Conservation (phyloP, 2,113 vertebrate species). For the Albula goreensis region DNA sequence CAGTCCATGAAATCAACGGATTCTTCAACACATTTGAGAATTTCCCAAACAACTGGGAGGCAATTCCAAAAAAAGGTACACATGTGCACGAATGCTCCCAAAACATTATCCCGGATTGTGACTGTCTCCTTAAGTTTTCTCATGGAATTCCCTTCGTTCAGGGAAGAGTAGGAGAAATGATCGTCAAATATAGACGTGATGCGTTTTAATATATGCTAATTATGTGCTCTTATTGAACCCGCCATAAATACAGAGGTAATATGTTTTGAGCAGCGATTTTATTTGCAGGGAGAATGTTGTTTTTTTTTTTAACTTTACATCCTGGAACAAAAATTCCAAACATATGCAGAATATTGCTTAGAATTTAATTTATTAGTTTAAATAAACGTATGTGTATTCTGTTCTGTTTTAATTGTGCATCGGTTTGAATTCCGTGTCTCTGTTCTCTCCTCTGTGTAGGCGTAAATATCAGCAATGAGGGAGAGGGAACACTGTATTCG, state of each 20-base stretch:
- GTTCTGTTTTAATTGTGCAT: neutral
- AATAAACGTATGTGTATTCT: neutral
- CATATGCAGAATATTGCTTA: neutral
- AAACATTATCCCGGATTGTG: neutral
- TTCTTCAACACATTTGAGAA: neutral
- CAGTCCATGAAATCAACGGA: neutral
- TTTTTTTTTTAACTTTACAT: neutral
- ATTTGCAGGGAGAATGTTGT: neutral
- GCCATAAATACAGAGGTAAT: neutral
- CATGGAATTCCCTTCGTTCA: neutral
- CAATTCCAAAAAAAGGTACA: neutral
- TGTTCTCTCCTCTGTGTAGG: constrained; percentile 43
- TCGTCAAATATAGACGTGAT: constrained; percentile 4
- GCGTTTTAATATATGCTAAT: constrained; percentile 7
- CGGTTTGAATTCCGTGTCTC: neutral
- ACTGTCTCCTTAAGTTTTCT: neutral
- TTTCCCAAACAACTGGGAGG: constrained; percentile 2
- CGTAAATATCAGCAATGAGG: constrained; percentile 60
- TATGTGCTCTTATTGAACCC: neutral
- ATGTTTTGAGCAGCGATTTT: neutral
- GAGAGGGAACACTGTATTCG: constrained; percentile 49
- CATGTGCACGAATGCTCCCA: neutral
- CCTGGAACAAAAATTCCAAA: neutral
- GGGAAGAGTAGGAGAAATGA: neutral
- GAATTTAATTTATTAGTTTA: neutral